Evolutionary conservation across 2,888 invertebrate species (phyloP), one percentile per base, ranked within the genome.

Genomic region (Enchytraeus crypticus): DNA sequence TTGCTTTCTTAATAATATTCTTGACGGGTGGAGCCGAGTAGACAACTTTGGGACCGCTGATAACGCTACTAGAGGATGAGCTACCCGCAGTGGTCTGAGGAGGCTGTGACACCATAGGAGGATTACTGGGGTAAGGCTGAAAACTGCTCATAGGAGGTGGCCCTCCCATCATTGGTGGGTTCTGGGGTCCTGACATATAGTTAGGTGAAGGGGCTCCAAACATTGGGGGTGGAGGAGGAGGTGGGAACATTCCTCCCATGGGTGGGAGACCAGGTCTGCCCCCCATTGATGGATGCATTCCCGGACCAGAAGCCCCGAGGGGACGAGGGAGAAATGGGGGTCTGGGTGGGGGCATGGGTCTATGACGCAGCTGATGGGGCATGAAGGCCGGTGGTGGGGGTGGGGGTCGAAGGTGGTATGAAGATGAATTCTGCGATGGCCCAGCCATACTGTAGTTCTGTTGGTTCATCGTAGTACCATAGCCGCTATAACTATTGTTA

Each of bases 341-440:
- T 86, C 53, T 86, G 33, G 58, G 73, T 69, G 51, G 60, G 11
- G 53, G 34, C 54, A 60, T 38, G 14, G 60, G 58, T 47, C 61
- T 26, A 43, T 53, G 29, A 47, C 72, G 59, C 3, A 74, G 66
- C 65, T 75, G 76, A 5, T 70, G 75, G 2, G 74, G 74, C 27
- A 73, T 61, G 53, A 71, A 71, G 27, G 68, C 63, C 0, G 71
- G 69, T 3, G 67, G 60, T 29, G 64, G 66, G 4, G 65, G 63
- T 23, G 68, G 59, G 23, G 69, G 61, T 21, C 58, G 62, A 26
- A 27, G 59, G 63, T 18, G 68, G 61, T 34, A n/a, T n/a, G n/a
- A n/a, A n/a, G n/a, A n/a, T n/a, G n/a, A n/a, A n/a, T n/a, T n/a
- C n/a, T n/a, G n/a, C n/a, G n/a, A n/a, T n/a, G n/a, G n/a, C n/a